Evolutionary conservation across 35 echinoderm and acorn worm genomes (phyloP), one percentile per base, ranked within the genome.

Genomic region (Apostichopus japonicus): DNA sequence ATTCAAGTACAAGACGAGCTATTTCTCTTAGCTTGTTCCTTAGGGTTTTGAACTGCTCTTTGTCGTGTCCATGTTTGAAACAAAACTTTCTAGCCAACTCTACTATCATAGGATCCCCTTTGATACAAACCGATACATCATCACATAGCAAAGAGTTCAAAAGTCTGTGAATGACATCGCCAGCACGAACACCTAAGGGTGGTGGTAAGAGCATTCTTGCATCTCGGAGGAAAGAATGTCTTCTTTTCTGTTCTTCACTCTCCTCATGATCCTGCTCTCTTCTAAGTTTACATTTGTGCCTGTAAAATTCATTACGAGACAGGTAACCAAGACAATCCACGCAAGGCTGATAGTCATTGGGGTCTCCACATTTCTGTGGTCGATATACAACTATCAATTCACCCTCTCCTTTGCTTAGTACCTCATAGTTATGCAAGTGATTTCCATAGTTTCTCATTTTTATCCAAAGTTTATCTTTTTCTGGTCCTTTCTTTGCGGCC

Each of bases 281-380:
- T 80, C 92, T 88, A 5, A 93, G 71, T 72, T 77, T 88, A 51
- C 94, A 95, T 51, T 78, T 93, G 55, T 95, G 94, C 80, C 91
- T 88, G 56, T 84, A 90, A 79, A 95, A 65, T 82, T 93, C 94
- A 56, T 93, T 80, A 67, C 86, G 24, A 9, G 91, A 90, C 23
- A 71, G 89, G 72, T 92, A 95, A 23, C 91, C 94, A 83, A 93
- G 87, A 83, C 94, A 95, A 79, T 95, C 78, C n/a, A 90, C 87
- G 84, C 94, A 95, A 1, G 91, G 86, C 61, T 65, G 56, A 24
- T 95, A 95, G 62, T 95, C 63, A 83, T 22, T 56, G 54, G 57
- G 72, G 61, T 89, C 92, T 25, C 56, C 91, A 72, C 67, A 17
- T 5, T 11, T 11, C 33, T 86, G 71, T 73, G 92, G 94, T 22